Evolutionary conservation across 2,888 invertebrate species (phyloP), one percentile per base, ranked within the genome.

Genomic region (Nipponacmea schrenckii): DNA sequence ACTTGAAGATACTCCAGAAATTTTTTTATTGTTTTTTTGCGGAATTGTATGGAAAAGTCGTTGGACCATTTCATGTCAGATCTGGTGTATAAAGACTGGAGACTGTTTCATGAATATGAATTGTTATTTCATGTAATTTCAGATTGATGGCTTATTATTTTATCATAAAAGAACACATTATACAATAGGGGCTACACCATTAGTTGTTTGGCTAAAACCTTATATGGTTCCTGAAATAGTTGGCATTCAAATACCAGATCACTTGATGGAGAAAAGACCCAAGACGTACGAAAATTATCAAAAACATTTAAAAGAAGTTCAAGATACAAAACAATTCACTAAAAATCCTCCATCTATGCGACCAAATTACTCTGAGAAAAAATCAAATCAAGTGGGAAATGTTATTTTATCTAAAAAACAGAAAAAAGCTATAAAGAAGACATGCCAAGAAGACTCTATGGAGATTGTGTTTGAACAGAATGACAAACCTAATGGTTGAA

Each of bases 181-280:
- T 85, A 91, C 92, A 10, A 90, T 92, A 68, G 96, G 95, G 2
- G 89, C 91, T 67, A 95, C 96, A 0, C 97, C 98, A 0, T 89
- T 98, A 12, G 96, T 97, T 1, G 94, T 94, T 1, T 98, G 98
- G 98, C 90, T 98, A 1, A 96, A 94, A 85, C 92, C 94, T 0
- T 96, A 92, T 86, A 97, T 97, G 97, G 85, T 97, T 12, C 92
- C 93, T 0, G 96, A 96, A 89, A 90, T 95, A 31, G 89, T 95
- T 12, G 91, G 91, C 26, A 80, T 90, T 27, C 67, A 77, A n/a
- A 85, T 90, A 5, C 86, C 87, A 5, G 81, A 84, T 8, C 50
- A 70, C 24, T 79, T 84, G 70, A 74, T 81, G 70, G 64, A 74
- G 8, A 74, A 80, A 68, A 82, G 68, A 69, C 86, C 86, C 0